Conservation (phyloP, 2,888 invertebrate species). For the Euproctis similis region DNA sequence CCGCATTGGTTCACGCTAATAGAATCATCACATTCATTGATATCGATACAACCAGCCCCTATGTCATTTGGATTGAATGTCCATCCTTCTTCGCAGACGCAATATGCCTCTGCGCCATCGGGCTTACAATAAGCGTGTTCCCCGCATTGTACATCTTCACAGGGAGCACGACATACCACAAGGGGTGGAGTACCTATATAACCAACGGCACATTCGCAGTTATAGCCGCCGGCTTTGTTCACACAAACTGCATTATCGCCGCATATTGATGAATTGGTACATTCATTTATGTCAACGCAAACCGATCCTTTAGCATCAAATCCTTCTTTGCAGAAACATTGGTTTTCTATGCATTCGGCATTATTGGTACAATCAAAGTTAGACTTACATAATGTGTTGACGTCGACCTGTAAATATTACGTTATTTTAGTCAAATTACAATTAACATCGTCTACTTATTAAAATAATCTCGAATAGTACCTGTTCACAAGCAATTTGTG, state of each 20-base stretch:
- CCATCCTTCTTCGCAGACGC: slow-evolving; percentile 95
- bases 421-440: slow-evolving; percentile 3
- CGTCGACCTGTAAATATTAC: slow-evolving; percentile 80
- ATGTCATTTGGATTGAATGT: slow-evolving; percentile 93
- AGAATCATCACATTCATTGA: slow-evolving; percentile 90
- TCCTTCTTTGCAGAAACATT: slow-evolving; percentile 92
- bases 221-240: slow-evolving; percentile 87
- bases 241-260: slow-evolving; percentile 85
- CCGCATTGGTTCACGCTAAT: slow-evolving; percentile 90
- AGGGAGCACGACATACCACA: slow-evolving; percentile 89
- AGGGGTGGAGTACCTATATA: slow-evolving; percentile 89
- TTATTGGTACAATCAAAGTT: slow-evolving; percentile 95
- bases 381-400: slow-evolving; percentile 87
- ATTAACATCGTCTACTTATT: neutral
- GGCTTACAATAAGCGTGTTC: slow-evolving; percentile 92
- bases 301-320: slow-evolving; percentile 87
- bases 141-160: slow-evolving; percentile 92
- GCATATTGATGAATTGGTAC: slow-evolving; percentile 75
- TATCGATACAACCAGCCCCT: slow-evolving; percentile 92
- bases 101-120: slow-evolving; percentile 91
- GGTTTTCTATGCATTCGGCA: slow-evolving; percentile 90
- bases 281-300: slow-evolving; percentile 90
- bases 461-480: slow-evolving; percentile 46
- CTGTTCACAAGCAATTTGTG: slow-evolving; percentile 92
- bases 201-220: slow-evolving; percentile 88